Percentiles rank a stretch among this genome's conserved stretches.
Conservation (phyloP, 2,888 invertebrate genomes). For the Agrochola macilenta region DNA sequence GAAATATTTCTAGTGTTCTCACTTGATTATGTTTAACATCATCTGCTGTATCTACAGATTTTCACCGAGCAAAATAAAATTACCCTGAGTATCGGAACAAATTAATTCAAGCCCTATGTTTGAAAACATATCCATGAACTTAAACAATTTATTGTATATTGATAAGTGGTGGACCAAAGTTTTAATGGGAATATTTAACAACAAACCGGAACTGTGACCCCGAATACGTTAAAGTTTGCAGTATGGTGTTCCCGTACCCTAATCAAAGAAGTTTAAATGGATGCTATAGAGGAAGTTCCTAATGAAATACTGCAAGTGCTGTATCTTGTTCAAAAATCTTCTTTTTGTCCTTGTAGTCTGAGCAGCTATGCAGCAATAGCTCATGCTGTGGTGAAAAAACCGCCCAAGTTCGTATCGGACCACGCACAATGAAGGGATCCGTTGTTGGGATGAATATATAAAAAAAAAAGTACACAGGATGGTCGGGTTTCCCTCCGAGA, state of each 20-base stretch:
- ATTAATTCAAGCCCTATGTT: no score
- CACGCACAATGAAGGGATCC: no score
- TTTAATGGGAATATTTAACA: conserved; percentile 13
- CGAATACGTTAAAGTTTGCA: conserved; percentile 26
- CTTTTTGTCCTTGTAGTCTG: neutral
- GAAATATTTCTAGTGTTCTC: neutral
- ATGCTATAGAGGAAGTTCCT: neutral
- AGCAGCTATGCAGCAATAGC: neutral
- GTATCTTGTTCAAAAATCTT: neutral
- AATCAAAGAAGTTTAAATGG: conserved; percentile 31
- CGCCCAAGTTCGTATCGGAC: no score
- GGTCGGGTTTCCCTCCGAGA: conserved; percentile 36
- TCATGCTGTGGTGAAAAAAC: no score
- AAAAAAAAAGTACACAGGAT: neutral
- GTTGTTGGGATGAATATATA: no score
- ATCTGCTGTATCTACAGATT: no score
- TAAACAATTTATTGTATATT: conserved; percentile 9
- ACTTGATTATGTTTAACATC: no score
- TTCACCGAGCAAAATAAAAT: no score
- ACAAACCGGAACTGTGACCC: neutral
- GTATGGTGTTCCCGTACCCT: conserved; percentile 3
- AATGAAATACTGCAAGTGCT: conserved; percentile 6
- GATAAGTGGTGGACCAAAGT: conserved; percentile 11
- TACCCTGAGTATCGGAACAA: no score
- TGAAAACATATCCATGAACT: conserved; percentile 9